phyloP scores from a whole-genome alignment of 2,888 invertebrate species.

The Sinodicranocentrus sp. region DNA sequence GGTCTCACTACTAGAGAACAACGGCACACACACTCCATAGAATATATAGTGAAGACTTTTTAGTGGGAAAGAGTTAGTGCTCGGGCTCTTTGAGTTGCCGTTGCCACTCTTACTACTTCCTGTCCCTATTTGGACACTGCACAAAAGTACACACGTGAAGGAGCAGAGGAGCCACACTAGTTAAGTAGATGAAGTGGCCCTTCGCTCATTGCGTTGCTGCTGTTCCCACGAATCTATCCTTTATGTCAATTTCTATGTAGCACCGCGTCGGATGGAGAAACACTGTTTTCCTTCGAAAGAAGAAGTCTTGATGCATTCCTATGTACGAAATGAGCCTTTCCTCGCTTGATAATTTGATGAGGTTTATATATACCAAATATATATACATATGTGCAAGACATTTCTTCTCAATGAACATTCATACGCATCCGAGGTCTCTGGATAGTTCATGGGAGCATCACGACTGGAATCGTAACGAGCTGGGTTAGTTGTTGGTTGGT shows the following conservation, averaged over 20 bases:
- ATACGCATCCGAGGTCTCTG: not conserved
- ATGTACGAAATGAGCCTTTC: not conserved
- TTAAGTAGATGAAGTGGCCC: conserved; percentile 35
- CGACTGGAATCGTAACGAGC: conserved; percentile 40
- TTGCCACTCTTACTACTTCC: conserved; percentile 17
- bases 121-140: conserved; percentile 17
- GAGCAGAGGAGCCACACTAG: not conserved
- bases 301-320: conserved; percentile 18
- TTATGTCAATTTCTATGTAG: conserved; percentile 12
- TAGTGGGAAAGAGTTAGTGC: no score
- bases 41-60: not conserved
- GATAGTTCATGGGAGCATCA: conserved; percentile 37
- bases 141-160: not conserved
- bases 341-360: conserved; percentile 7
- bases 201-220: not conserved
- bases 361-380: not conserved
- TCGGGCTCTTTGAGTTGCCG: not conserved
- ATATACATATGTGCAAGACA: not conserved
- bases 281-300: conserved; percentile 10
- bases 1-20: conserved; percentile 3
- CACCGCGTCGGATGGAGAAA: conserved; percentile 2
- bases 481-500: conserved; percentile 39
- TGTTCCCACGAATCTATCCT: conserved; percentile 31
- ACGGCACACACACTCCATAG: conserved; percentile 1
- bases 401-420: no score